phyloP scores from a whole-genome alignment of 2,113 vertebrate species.

The Cephalopterus ornatus region DNA sequence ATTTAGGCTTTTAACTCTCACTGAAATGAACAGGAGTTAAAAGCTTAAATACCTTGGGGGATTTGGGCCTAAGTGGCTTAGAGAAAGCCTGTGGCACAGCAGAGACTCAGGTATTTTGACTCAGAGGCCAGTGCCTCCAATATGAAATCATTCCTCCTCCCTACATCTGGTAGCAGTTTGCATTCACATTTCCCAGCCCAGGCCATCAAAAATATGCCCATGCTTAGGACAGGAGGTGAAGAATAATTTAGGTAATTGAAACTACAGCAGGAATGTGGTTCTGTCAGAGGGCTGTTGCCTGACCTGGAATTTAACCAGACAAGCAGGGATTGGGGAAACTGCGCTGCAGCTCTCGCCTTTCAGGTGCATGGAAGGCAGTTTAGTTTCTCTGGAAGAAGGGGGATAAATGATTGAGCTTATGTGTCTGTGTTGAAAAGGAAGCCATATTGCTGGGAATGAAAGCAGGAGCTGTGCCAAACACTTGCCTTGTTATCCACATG shows the following conservation, averaged over 20 bases:
- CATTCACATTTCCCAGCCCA: constrained; percentile 42
- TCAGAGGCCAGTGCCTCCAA: neutral
- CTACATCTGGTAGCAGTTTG: constrained; percentile 67
- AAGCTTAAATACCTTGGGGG: constrained; percentile 63
- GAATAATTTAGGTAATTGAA: constrained; percentile 69
- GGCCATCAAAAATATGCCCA: constrained; percentile 52
- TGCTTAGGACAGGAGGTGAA: constrained; percentile 59
- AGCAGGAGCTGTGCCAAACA: constrained; percentile 46
- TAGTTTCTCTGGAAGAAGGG: neutral
- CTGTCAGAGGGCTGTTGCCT: constrained; percentile 52
- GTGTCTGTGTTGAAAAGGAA: constrained; percentile 45
- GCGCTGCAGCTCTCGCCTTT: neutral
- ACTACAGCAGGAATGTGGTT: constrained; percentile 61
- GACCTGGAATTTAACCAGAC: constrained; percentile 66
- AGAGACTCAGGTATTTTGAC: constrained; percentile 16
- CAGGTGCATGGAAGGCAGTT: constrained; percentile 47
- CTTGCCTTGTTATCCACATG: constrained; percentile 53
- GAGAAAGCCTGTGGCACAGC: constrained; percentile 41
- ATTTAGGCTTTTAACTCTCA: constrained; percentile 63
- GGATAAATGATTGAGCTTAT: constrained; percentile 27
- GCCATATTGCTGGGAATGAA: constrained; percentile 52
- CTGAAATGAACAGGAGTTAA: constrained; percentile 61
- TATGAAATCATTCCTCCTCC: constrained; percentile 28
- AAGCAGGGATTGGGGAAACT: constrained; percentile 34
- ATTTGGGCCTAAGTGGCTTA: constrained; percentile 69